These are phyloP conservation scores for Cettia cetti DNA, from an alignment of 2,113 vertebrate species.

Conservation along the genomic window DNA sequence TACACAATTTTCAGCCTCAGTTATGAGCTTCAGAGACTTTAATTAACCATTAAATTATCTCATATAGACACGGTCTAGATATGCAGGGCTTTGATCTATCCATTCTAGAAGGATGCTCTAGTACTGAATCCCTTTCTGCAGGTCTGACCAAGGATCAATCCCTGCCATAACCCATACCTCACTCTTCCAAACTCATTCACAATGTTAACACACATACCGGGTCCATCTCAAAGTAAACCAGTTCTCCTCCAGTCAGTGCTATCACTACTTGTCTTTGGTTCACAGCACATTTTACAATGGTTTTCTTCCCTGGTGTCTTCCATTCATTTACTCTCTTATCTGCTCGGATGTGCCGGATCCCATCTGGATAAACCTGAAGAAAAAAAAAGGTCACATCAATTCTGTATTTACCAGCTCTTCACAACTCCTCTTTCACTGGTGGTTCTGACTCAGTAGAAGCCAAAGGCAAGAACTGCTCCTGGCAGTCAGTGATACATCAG, in stretches of 20 bases:
- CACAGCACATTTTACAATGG: slow-evolving; percentile 95
- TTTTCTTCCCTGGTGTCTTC: slow-evolving; percentile 98
- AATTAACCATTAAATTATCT: neutral
- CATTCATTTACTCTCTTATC: slow-evolving; percentile 99
- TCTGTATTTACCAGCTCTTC: neutral
- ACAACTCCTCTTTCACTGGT: neutral
- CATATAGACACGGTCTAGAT: neutral
- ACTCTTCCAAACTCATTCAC: neutral
- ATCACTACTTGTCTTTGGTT: slow-evolving; percentile 99
- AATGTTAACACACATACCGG: slow-evolving; percentile 78
- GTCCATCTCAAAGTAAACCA: slow-evolving; percentile 99
- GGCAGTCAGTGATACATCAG: neutral
- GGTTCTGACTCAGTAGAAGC: neutral
- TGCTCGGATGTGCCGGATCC: slow-evolving; percentile 94
- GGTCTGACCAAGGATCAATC: neutral
- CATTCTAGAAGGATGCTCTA: neutral
- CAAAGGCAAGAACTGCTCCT: neutral
- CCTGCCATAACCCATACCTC: neutral
- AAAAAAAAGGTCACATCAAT: neutral
- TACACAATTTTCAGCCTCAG: neutral
- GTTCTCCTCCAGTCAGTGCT: slow-evolving; percentile 93
- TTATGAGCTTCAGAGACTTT: neutral
- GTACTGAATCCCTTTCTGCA: neutral
- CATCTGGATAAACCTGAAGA: slow-evolving; percentile 93
- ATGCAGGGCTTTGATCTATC: neutral